Conservation (phyloP, 2,888 invertebrate species). For the Drosophila hawaiiensis region DNA sequence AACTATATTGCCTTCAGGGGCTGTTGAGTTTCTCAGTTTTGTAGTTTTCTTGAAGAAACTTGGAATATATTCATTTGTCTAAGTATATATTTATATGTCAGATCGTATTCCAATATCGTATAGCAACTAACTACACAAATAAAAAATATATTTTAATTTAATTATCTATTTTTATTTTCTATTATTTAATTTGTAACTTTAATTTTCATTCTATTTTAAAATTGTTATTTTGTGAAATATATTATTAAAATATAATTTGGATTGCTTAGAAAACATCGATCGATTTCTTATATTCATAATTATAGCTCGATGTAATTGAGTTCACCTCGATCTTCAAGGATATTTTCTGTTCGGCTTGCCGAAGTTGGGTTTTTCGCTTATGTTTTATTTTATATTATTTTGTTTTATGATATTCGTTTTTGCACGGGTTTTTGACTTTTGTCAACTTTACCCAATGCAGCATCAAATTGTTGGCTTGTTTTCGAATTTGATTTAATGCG, state of each 20-base stretch:
- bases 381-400: constrained; percentile 28
- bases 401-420: constrained; percentile 38
- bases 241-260: background rate
- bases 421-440: constrained; percentile 60
- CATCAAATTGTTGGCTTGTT: constrained; percentile 71
- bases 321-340: background rate
- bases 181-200: background rate
- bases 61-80: background rate
- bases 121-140: too few species aligned
- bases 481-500: constrained; percentile 76
- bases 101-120: background rate
- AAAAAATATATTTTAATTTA: background rate
- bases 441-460: constrained; percentile 73
- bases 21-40: background rate
- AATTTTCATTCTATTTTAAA: background rate
- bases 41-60: background rate
- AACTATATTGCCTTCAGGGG: fast-evolving
- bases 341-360: background rate
- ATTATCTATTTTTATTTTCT: background rate
- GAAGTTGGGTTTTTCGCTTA: background rate
- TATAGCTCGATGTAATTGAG: background rate
- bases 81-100: background rate
- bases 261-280: background rate
- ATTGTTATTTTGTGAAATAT: background rate
- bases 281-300: background rate